Evolutionary conservation across 2,888 invertebrate genomes (phyloP).

Genomic region (Eupithecia exiguata): DNA sequence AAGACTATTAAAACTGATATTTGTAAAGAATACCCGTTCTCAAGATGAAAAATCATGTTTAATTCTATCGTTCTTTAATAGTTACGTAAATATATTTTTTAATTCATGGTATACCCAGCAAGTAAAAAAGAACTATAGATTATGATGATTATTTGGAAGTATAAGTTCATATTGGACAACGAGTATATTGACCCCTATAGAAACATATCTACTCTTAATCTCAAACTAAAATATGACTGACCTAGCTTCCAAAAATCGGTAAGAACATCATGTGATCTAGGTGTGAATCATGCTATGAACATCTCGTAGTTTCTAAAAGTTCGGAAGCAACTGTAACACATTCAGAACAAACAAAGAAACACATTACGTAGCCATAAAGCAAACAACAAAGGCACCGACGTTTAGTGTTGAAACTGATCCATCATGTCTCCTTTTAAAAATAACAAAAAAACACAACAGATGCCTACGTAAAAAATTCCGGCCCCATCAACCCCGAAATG

Average conservation of each 20-base stretch:
- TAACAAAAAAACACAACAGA: slow-evolving; percentile 83
- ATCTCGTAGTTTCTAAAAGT: slow-evolving; percentile 54
- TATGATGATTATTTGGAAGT: background rate
- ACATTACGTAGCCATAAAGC: slow-evolving; percentile 83
- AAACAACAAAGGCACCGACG: slow-evolving; percentile 80
- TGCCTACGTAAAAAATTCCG: slow-evolving; percentile 78
- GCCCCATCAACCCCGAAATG: slow-evolving; percentile 69
- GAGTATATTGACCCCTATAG: background rate
- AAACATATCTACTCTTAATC: background rate
- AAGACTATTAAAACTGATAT: slow-evolving; percentile 38
- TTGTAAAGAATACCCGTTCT: background rate
- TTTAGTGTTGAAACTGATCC: slow-evolving; percentile 84
- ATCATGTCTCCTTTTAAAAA: slow-evolving; percentile 83
- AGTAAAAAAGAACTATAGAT: background rate
- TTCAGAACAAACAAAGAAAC: slow-evolving; percentile 82
- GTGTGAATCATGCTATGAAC: background rate
- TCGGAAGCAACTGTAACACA: slow-evolving; percentile 72
- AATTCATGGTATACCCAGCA: background rate
- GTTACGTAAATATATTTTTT: too few species aligned
- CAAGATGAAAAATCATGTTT: background rate
- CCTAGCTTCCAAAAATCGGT: background rate
- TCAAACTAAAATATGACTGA: background rate
- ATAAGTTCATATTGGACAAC: background rate
- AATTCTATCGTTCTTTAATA: background rate
- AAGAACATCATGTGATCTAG: background rate